Base-by-base conservation (phyloP, 2,113 vertebrate species). In the Cynoglossus semilaevis region DNA sequence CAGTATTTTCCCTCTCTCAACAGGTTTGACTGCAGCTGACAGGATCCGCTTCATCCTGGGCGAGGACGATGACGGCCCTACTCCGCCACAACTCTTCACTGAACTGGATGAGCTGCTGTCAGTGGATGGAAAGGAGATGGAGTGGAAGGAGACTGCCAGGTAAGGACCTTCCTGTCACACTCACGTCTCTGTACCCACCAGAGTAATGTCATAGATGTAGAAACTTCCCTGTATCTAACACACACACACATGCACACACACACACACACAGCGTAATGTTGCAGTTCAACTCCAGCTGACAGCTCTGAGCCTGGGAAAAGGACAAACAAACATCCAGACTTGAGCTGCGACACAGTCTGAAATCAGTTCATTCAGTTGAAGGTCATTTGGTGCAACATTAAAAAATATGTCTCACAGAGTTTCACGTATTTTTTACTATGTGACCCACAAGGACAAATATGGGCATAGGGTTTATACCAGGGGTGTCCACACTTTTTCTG, bases 71-170 rank as follows among this genome's bases (percentile, higher is more conserved):
- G 97, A 98, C 55, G 94, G 95, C 18, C 95, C 94, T 0, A 88
- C 96, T 0, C 94, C 95, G 1, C 97, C 97, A 0, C 97, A 99
- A 63, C 97, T 99, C 85, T 99, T 99, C 89, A 99, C 96, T 0
- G 97, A 99, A 89, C 81, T 99, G 90, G 97, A 99, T 12, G 97
- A 99, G 45, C 91, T 99, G 6, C 90, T 98, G 86, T 90, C 94
- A 0, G 87, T 95, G 50, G 96, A 99, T 1, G 97, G 97, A 7
- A 96, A 98, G 79, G 95, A 97, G 85, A 95, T 98, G 96, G 97
- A 99, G 51, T 98, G 97, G 97, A 97, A 97, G 81, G 97, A 99
- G 84, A 98, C 96, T 0, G 97, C 97, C 16, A 96, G 97, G 97
- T 98, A 91, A 88, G 90, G 49, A 15, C 17, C 6, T 19, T 29